Percentiles rank a stretch among this genome's conserved stretches.
Conservation (phyloP, 1,140 invertebrate genomes). For the Lepidotrigona ventralis region DNA sequence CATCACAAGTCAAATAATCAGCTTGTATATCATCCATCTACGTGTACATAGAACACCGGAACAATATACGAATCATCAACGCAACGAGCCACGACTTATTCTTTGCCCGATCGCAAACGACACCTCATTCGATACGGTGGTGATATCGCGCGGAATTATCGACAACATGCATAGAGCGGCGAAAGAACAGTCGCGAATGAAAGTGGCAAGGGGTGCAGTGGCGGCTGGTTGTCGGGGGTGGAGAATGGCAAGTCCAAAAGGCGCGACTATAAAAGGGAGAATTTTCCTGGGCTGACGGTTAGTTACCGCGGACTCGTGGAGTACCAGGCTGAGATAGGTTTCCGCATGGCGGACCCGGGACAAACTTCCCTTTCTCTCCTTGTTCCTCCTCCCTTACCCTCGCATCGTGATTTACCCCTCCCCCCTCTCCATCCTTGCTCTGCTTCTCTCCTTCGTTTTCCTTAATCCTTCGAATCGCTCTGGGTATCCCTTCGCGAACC, state of each 20-base stretch:
- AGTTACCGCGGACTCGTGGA: slow-evolving; percentile 52
- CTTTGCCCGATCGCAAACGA: background rate
- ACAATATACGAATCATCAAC: background rate
- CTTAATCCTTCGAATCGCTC: background rate
- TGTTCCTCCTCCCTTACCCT: slow-evolving; percentile 14
- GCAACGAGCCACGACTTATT: background rate
- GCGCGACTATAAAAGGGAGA: slow-evolving; percentile 56
- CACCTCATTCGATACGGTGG: background rate
- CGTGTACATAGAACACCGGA: background rate
- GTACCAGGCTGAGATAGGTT: slow-evolving; percentile 57
- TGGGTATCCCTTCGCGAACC: background rate
- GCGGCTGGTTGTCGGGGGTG: slow-evolving; percentile 22
- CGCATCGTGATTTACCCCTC: slow-evolving; percentile 3
- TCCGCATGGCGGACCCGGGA: slow-evolving; percentile 61
- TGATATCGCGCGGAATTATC: slow-evolving; percentile 37
- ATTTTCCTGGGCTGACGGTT: slow-evolving; percentile 56
- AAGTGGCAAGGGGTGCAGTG: slow-evolving; percentile 16
- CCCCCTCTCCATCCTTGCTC: background rate
- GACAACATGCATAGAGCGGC: slow-evolving; percentile 8
- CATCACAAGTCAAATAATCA: background rate
- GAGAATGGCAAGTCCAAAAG: slow-evolving; percentile 45
- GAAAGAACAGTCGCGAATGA: slow-evolving; percentile 38
- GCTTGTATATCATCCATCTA: too few species aligned
- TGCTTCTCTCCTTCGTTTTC: background rate
- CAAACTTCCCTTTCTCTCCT: slow-evolving; percentile 51